phyloP scores from a whole-genome alignment of 2,113 vertebrate species.

The Pseudopipra pipra region DNA sequence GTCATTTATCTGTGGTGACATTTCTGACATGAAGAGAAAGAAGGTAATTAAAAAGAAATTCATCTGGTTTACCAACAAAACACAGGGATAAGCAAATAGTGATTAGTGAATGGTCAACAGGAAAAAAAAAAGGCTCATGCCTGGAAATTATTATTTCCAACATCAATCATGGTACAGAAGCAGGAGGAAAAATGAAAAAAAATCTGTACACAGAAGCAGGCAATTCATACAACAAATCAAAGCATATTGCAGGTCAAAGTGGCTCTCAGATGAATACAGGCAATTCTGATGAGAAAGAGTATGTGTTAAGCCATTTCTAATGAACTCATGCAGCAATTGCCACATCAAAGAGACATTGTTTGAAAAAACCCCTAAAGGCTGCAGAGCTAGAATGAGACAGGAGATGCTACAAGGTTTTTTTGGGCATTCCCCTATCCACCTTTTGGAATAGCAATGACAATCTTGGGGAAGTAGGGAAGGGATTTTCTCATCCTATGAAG shows the following conservation, averaged over 20 bases:
- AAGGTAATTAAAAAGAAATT: constrained; percentile 39
- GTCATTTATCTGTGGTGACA: constrained; percentile 1
- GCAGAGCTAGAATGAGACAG: neutral
- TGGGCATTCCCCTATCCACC: neutral
- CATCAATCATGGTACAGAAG: neutral
- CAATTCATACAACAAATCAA: neutral
- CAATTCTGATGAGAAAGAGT: neutral
- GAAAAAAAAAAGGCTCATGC: neutral
- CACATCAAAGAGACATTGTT: neutral
- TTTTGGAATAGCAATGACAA: neutral
- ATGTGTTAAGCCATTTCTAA: neutral
- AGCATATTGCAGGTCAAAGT: neutral
- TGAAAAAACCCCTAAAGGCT: neutral
- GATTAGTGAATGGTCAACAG: neutral
- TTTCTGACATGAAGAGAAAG: constrained; percentile 22
- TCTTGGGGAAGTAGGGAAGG: neutral
- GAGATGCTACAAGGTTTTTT: neutral
- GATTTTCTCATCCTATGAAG: neutral
- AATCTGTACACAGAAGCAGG: neutral
- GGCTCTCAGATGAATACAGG: neutral
- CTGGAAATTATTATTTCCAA: constrained; percentile 22
- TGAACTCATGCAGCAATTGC: neutral
- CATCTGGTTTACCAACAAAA: constrained; percentile 16
- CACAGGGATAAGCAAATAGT: constrained; percentile 14
- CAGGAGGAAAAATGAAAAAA: neutral